Evolutionary conservation across 1,140 invertebrate species (phyloP), one percentile per base, ranked within the genome.

Genomic region (Drosophila truncata): DNA sequence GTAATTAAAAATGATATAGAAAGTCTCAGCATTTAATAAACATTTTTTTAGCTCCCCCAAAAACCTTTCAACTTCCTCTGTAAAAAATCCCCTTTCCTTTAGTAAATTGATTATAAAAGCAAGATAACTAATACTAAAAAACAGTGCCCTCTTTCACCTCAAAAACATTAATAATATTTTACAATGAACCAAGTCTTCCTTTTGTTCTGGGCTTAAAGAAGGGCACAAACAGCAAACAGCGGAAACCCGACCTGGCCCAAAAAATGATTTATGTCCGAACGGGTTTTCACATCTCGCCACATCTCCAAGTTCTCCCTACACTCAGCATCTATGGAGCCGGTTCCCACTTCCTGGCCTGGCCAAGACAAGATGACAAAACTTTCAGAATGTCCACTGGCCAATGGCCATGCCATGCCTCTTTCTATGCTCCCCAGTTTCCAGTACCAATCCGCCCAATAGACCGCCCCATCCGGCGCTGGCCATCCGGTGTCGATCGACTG

Each of bases 291-390:
- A 35, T 46, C 71, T 46, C 71, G 33, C 61, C 50, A 29, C 42
- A 31, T 58, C 29, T 18, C 41, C 46, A 29, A 29, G 35, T 42
- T 37, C 35, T n/a, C 37, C 70, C 62, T 69, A 57, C 64, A 39
- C 52, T 65, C 54, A 65, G 52, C 71, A 62, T 55, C 58, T 69
- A 71, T 52, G 66, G 75, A 91, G 88, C 88, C 88, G 88, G 88
- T 91, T 91, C 61, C 44, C 84, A 85, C 78, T 91, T 91, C 88
- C 88, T 91, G 88, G 49, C 80, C 84, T 91, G 88, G 49, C 80
- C 84, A 63, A 70, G 72, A n/a, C n/a, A n/a, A 83, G 83, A 78
- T 83, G 78, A 88, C 80, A 80, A 83, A 80, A 78, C 71, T 82
- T 82, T 75, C 50, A 82, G 79, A 86, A 80, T 81, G 70, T 70